Percentiles rank a stretch among this genome's conserved stretches.
These are phyloP conservation scores for Lucilia cuprina DNA, from an alignment of 1,140 invertebrate genomes.

Conservation along the genomic window DNA sequence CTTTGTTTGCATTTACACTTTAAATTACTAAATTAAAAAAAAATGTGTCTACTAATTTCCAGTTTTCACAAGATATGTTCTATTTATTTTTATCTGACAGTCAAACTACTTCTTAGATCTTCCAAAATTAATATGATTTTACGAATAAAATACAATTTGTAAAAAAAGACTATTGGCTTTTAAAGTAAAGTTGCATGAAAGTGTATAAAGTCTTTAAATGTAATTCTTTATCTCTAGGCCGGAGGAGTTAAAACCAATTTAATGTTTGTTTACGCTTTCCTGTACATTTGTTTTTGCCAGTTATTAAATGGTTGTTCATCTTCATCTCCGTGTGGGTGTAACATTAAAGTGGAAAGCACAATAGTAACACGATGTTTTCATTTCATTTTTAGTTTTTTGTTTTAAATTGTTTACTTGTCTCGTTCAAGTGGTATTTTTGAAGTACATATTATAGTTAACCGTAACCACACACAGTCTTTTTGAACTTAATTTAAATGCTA, in stretches of 20 bases:
- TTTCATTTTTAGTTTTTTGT: not conserved
- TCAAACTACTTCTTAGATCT: too few species aligned
- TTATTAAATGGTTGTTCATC: slow-evolving; percentile 11
- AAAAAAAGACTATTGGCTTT: too few species aligned
- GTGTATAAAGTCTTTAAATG: not conserved
- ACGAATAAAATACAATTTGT: too few species aligned
- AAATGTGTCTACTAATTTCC: too few species aligned
- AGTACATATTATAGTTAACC: not conserved
- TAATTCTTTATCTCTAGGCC: not conserved
- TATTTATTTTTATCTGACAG: too few species aligned
- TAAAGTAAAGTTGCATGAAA: too few species aligned
- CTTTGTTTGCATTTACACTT: too few species aligned
- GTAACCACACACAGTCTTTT: not conserved
- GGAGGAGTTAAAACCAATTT: slow-evolving; percentile 20
- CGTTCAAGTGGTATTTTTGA: slow-evolving; percentile 14
- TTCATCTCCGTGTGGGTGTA: slow-evolving; percentile 16
- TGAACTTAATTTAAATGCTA: not conserved
- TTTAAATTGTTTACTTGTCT: slow-evolving; percentile 21
- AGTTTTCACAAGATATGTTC: too few species aligned
- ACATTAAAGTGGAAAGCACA: not conserved
- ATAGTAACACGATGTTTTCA: not conserved
- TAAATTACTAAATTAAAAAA: too few species aligned
- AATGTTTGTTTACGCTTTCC: slow-evolving; percentile 8
- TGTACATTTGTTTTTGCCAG: not conserved
- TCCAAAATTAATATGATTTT: too few species aligned